Evolutionary conservation across 53 echinoderm and acorn worm species (phyloP), one percentile per base, ranked within the genome.

Genomic region (Paracentrotus lividus): DNA sequence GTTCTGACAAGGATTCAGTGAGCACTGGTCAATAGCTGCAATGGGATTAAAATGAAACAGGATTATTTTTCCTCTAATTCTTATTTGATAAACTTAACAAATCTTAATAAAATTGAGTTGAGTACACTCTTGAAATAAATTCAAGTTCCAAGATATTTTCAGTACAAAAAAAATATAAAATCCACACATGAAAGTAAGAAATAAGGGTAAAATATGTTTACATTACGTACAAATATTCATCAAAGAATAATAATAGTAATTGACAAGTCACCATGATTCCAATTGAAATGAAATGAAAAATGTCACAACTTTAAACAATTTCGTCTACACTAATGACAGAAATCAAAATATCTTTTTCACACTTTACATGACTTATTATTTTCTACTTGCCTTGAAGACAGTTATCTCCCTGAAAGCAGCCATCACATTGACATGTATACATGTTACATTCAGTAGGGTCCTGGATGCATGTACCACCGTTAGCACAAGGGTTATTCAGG

Each of bases 1-100:
- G 94, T 98, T 98, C 26, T 94, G 58, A 93, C 98, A 98, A 5
- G 98, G 97, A 45, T 98, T 96, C 49, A 95, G 97, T n/a, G 89
- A 77, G 69, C 98, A 98, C 51, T 95, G 97, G 43, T 98, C 90
- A 45, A 94, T 94, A 42, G 90, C 98, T 98, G 85, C 15, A 94
- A 53, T 42, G 69, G 44, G 27, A 86, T 33, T 23, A 7, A 56
- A 86, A 86, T 0, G 1, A 9, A 53, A 54, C 8, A 52, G 2
- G 1, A 57, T 10, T 57, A 57, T 18, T 54, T 1, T 13, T 54
- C 18, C 13, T 54, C 13, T 15, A 54, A 18, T 13, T 54, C 18
- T 54, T 54, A 54, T 54, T 54, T 54, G 53, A 54, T 54, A 54
- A 54, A 54, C 54, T 54, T n/a, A n/a, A n/a, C n/a, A n/a, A n/a